A percentile compares a stretch with the other conserved stretches of the same genome.
Conservation (phyloP, 1,140 invertebrate species). For the Apis laboriosa region DNA sequence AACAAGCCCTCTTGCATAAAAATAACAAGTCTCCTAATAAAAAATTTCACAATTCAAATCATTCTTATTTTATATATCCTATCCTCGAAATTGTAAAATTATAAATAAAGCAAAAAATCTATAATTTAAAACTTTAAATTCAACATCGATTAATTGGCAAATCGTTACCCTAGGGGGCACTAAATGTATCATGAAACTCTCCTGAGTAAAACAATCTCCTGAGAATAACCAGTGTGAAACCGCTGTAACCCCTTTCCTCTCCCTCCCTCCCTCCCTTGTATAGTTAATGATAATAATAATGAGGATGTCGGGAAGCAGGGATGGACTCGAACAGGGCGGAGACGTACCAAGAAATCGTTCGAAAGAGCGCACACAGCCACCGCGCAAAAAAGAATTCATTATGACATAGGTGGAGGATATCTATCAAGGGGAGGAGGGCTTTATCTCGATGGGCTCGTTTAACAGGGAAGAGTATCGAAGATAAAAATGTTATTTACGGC, state of each 20-base stretch:
- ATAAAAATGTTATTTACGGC: slow-evolving; percentile 40
- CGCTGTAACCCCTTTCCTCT: background rate
- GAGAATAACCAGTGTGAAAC: too few species aligned
- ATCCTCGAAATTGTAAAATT: too few species aligned
- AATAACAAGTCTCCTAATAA: too few species aligned
- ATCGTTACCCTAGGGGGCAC: too few species aligned
- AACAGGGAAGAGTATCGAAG: slow-evolving; percentile 9
- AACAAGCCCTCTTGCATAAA: too few species aligned
- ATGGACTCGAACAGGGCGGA: slow-evolving; percentile 21
- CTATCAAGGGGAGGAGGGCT: slow-evolving; percentile 19
- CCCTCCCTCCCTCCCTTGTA: background rate
- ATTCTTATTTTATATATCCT: too few species aligned
- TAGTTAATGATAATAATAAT: slow-evolving; percentile 36
- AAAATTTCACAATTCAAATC: too few species aligned
- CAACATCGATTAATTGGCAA: too few species aligned
- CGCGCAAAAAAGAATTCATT: slow-evolving; percentile 40
- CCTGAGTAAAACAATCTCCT: too few species aligned
- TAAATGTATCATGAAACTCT: too few species aligned
- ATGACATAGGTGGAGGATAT: slow-evolving; percentile 17
- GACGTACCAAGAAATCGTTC: slow-evolving; percentile 33
- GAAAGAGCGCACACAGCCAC: slow-evolving; percentile 9
- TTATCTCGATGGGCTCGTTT: slow-evolving; percentile 31
- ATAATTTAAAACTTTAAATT: too few species aligned
- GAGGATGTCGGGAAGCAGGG: slow-evolving; percentile 9
- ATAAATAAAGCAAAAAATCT: too few species aligned